Conservation (phyloP, 2,888 invertebrate genomes). For the Oligia fasciuncula region DNA sequence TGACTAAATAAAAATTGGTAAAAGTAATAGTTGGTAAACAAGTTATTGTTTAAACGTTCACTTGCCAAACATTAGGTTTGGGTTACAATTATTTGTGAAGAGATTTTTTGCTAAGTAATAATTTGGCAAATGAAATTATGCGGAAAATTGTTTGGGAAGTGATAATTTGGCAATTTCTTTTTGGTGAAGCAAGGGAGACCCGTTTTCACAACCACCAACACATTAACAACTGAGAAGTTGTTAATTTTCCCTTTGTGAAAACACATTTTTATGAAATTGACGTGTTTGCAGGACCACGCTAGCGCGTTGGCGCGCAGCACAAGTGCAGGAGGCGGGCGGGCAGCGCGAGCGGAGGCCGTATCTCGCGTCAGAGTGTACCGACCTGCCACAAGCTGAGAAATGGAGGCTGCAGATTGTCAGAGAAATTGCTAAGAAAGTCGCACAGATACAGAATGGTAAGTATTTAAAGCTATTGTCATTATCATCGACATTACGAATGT, state of each 20-base stretch:
- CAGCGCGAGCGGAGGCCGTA: slow-evolving; percentile 97
- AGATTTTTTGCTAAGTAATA: too few species aligned
- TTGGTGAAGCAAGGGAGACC: too few species aligned
- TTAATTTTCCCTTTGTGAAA: neutral
- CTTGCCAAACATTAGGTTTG: too few species aligned
- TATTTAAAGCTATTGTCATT: slow-evolving; percentile 17
- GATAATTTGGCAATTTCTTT: too few species aligned
- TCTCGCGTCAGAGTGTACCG: slow-evolving; percentile 98
- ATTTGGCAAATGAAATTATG: too few species aligned
- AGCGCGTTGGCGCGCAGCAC: slow-evolving; percentile 99
- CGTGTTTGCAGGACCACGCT: slow-evolving; percentile 95
- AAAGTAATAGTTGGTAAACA: too few species aligned
- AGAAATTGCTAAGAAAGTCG: slow-evolving; percentile 99
- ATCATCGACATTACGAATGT: neutral
- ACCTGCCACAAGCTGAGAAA: slow-evolving; percentile 97
- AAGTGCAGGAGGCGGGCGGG: slow-evolving; percentile 96
- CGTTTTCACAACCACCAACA: neutral
- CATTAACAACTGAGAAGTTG: neutral
- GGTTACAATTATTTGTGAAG: too few species aligned
- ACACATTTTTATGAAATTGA: neutral
- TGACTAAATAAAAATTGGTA: too few species aligned
- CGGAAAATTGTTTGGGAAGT: too few species aligned
- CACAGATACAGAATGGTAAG: slow-evolving; percentile 98
- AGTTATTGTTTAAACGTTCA: too few species aligned
- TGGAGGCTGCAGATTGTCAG: slow-evolving; percentile 99